Conservation (phyloP, 2,113 vertebrate species). For the Onychostoma macrolepis region DNA sequence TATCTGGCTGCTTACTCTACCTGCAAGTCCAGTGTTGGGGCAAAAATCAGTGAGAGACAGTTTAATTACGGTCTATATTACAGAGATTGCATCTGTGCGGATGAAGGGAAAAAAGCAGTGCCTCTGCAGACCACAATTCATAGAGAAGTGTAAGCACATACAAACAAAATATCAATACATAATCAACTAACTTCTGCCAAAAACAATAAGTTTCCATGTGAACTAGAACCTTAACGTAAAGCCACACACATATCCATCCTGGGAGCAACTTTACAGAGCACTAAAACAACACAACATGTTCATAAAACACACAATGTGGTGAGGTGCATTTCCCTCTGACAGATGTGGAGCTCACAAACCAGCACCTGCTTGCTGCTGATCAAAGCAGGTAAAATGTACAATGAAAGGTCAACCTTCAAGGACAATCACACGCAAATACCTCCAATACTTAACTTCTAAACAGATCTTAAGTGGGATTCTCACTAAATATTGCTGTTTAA, state of each 20-base stretch:
- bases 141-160: conserved; percentile 21
- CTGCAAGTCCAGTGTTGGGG: conserved; percentile 14
- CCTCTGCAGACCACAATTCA: not conserved
- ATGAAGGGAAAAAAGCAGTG: not conserved
- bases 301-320: not conserved
- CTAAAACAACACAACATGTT: not conserved
- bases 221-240: not conserved
- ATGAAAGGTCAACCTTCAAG: not conserved
- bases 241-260: not conserved
- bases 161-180: conserved; percentile 5
- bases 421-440: not conserved
- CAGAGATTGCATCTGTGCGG: not conserved
- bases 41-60: not conserved
- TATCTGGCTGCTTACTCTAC: conserved; percentile 5
- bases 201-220: not conserved
- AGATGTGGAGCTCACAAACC: not conserved
- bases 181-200: conserved; percentile 17
- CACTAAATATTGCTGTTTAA: not conserved
- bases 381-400: not conserved
- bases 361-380: not conserved
- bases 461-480: not conserved
- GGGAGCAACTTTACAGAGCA: not conserved
- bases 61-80: not conserved
- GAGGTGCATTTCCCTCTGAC: not conserved
- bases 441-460: not conserved